Evolutionary conservation across 2,797 vertebrate genomes (phyloP).

Genomic region (Pterois miles): DNA sequence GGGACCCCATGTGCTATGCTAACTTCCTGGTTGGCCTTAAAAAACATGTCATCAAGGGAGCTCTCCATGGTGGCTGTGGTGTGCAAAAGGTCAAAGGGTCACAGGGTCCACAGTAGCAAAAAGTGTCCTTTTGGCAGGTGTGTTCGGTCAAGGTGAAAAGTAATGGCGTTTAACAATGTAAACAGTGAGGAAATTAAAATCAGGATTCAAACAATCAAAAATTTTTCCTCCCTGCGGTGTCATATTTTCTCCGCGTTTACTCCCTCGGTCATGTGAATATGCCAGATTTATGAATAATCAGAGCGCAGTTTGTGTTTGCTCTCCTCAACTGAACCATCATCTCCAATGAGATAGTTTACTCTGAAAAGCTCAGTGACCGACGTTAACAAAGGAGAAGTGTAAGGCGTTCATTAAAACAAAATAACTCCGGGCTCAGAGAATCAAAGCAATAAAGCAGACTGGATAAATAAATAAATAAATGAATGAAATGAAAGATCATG

Average conservation of each 20-base stretch:
- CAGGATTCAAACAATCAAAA: slow-evolving; percentile 41
- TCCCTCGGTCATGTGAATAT: slow-evolving; percentile 48
- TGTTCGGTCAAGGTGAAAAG: slow-evolving; percentile 28
- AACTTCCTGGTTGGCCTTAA: too few relatives aligned
- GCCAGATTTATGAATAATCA: slow-evolving; percentile 77
- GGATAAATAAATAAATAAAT: slow-evolving; percentile 79
- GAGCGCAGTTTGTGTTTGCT: slow-evolving; percentile 72
- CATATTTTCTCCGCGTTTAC: slow-evolving; percentile 48
- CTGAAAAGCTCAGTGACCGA: slow-evolving; percentile 73
- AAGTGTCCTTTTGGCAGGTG: slow-evolving; percentile 10
- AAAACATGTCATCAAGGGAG: too few relatives aligned
- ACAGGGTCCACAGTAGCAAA: not conserved
- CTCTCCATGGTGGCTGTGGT: not conserved
- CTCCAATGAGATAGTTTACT: slow-evolving; percentile 81
- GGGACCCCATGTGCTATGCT: too few relatives aligned
- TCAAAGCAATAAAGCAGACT: slow-evolving; percentile 75
- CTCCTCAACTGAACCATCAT: slow-evolving; percentile 87
- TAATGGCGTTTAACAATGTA: slow-evolving; percentile 15
- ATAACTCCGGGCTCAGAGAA: slow-evolving; percentile 74
- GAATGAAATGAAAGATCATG: slow-evolving; percentile 74
- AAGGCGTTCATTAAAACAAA: slow-evolving; percentile 82
- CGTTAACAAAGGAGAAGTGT: slow-evolving; percentile 78
- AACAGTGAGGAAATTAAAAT: slow-evolving; percentile 41
- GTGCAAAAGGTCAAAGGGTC: slow-evolving; percentile 22
- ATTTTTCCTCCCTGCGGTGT: slow-evolving; percentile 38